phyloP scores from a whole-genome alignment of 2,797 vertebrate species.

The Potorous gilbertii region DNA sequence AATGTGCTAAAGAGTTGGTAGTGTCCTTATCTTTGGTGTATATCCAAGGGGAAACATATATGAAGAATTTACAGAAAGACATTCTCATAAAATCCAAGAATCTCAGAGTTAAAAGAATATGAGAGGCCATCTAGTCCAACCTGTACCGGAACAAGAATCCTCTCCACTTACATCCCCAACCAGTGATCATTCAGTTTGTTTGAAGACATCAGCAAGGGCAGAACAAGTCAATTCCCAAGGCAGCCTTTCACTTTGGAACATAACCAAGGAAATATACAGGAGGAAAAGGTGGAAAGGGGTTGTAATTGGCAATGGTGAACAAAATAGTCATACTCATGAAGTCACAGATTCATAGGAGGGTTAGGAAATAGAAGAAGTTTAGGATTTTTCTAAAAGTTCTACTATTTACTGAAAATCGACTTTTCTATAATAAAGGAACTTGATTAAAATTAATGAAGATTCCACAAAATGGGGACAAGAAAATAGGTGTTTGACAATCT shows the following conservation, averaged over 20 bases:
- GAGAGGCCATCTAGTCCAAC: background rate
- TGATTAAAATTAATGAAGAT: background rate
- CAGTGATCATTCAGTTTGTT: background rate
- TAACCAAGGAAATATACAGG: background rate
- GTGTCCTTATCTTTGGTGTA: background rate
- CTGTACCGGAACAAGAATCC: background rate
- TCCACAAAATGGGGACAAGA: background rate
- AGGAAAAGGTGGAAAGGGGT: background rate
- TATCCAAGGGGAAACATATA: background rate
- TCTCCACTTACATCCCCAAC: background rate
- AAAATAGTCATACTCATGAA: background rate
- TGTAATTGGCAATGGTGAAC: background rate
- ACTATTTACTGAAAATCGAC: background rate
- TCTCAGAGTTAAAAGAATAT: background rate
- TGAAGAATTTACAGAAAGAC: background rate
- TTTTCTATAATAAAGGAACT: background rate
- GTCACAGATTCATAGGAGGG: background rate
- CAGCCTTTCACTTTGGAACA: background rate
- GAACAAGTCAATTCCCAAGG: background rate
- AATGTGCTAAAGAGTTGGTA: background rate
- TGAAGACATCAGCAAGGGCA: background rate
- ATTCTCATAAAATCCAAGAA: background rate
- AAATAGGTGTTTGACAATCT: background rate
- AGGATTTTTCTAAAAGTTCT: background rate
- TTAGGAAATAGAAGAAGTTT: background rate